Evolutionary conservation across 2,888 invertebrate species (phyloP).

Genomic region (Microctonus hyperodae): DNA sequence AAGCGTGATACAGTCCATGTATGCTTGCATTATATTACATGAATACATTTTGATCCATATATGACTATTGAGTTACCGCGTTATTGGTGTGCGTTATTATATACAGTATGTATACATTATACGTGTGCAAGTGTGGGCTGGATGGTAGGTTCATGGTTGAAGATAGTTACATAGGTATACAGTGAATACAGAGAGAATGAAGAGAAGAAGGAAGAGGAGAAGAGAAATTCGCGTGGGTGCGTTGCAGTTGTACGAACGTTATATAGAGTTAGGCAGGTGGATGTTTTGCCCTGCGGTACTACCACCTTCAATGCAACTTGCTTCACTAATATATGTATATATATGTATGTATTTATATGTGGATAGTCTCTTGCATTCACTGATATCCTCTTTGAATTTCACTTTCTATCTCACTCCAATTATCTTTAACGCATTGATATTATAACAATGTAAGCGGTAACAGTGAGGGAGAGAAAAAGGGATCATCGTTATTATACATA

Average conservation of each 20-base stretch:
- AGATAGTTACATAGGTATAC: slow-evolving; percentile 14
- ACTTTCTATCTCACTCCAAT: background rate
- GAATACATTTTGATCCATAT: background rate
- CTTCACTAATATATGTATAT: no score
- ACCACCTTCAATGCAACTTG: slow-evolving; percentile 42
- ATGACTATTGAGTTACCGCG: slow-evolving; percentile 26
- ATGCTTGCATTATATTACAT: background rate
- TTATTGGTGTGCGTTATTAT: slow-evolving; percentile 22
- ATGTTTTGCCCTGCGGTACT: slow-evolving; percentile 54
- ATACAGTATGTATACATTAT: no score
- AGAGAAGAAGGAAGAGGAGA: background rate
- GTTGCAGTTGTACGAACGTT: slow-evolving; percentile 33
- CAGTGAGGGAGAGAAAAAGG: background rate
- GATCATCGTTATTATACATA: background rate
- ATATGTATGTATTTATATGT: background rate
- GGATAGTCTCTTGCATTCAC: no score
- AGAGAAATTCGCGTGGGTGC: slow-evolving; percentile 26
- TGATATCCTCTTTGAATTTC: background rate
- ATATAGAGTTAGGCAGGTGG: slow-evolving; percentile 55
- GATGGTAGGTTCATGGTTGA: slow-evolving; percentile 14
- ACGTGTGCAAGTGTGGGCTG: slow-evolving; percentile 22
- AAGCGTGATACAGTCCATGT: slow-evolving; percentile 7
- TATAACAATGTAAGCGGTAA: background rate
- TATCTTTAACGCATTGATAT: background rate
- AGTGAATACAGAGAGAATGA: slow-evolving; percentile 9